Evolutionary conservation across 2,797 vertebrate species (phyloP).

Genomic region (Propithecus deckenii): DNA sequence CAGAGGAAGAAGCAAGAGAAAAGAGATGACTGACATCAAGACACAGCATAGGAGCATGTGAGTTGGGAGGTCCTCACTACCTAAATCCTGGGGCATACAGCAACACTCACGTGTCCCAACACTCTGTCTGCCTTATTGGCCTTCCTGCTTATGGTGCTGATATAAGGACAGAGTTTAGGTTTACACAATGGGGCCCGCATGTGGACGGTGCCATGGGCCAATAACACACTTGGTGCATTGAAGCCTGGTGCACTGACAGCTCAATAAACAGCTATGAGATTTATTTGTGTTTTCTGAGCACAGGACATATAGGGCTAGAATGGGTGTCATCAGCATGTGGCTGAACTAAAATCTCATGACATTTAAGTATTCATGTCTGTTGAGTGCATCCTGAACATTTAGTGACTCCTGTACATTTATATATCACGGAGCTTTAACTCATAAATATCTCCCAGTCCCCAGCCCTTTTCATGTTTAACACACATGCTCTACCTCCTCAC

Average conservation of each 20-base stretch:
- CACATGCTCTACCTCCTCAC: neutral
- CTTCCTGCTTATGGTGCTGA: neutral
- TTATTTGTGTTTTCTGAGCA: neutral
- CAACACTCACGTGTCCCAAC: fast-evolving
- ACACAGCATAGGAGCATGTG: neutral
- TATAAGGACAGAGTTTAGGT: neutral
- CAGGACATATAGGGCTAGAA: neutral
- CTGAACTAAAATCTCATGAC: neutral
- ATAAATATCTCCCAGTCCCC: neutral
- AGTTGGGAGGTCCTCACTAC: neutral
- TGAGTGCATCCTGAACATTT: neutral
- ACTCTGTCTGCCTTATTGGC: fast-evolving
- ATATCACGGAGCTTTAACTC: neutral
- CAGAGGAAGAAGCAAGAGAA: neutral
- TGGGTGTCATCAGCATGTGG: neutral
- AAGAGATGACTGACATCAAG: neutral
- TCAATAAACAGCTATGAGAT: neutral
- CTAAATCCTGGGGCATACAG: fast-evolving
- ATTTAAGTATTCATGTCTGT: neutral
- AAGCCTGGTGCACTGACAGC: neutral
- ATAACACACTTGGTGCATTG: neutral
- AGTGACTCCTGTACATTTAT: neutral
- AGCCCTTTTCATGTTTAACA: neutral
- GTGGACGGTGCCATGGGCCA: neutral
- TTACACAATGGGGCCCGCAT: neutral